These are phyloP conservation scores for Eremobia ochroleuca DNA, from an alignment of 2,888 invertebrate genomes.

Conservation along the genomic window DNA sequence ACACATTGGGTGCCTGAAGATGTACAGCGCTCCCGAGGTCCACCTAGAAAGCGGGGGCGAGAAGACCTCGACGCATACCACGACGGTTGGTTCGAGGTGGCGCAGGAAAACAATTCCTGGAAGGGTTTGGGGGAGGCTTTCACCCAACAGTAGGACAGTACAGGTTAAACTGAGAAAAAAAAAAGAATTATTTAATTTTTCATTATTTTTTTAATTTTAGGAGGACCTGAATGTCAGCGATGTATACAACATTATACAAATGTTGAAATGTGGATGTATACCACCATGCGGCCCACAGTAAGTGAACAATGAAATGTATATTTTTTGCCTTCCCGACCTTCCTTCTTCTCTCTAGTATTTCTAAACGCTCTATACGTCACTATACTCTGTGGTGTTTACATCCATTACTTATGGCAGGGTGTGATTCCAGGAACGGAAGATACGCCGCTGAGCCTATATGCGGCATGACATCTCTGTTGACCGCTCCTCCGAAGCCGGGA, in stretches of 20 bases:
- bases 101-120: background rate
- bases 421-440: constrained; percentile 79
- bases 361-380: background rate
- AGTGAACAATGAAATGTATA: constrained; percentile 58
- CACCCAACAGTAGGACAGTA: background rate
- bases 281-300: constrained; percentile 84
- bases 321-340: background rate
- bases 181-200: background rate
- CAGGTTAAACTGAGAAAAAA: background rate
- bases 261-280: constrained; percentile 78
- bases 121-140: no score
- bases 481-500: constrained; percentile 78
- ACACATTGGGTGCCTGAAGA: background rate
- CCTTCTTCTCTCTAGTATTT: background rate
- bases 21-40: background rate
- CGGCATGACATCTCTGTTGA: constrained; percentile 74
- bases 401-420: background rate
- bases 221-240: constrained; percentile 82
- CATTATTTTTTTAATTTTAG: constrained; percentile 67
- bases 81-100: background rate
- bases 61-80: background rate
- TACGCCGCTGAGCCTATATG: constrained; percentile 78
- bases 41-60: background rate
- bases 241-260: constrained; percentile 81
- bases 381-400: background rate